phyloP scores from a whole-genome alignment of 2,888 invertebrate species.

The Azorinus chamasolen region DNA sequence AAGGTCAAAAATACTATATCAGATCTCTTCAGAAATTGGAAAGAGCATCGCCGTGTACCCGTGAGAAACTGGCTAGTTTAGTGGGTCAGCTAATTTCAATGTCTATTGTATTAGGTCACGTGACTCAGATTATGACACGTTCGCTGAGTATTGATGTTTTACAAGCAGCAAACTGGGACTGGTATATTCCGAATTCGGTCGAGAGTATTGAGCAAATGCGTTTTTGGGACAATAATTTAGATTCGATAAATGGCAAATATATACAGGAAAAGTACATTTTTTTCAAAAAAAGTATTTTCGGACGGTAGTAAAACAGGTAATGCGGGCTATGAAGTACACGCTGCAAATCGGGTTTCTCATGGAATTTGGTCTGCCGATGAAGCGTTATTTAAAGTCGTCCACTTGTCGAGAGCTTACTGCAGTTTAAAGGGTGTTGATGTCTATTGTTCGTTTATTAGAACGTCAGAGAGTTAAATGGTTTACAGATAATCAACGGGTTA shows the following conservation, averaged over 20 bases:
- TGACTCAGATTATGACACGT: conserved; percentile 24
- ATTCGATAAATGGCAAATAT: neutral
- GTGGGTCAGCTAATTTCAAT: conserved; percentile 63
- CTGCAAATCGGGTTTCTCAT: too few relatives aligned
- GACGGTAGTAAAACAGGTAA: conserved; percentile 26
- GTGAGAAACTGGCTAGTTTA: conserved; percentile 47
- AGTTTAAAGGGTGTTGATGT: neutral
- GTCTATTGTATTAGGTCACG: conserved; percentile 52
- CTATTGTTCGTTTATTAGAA: too few relatives aligned
- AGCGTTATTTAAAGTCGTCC: neutral
- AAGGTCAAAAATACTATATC: too few relatives aligned
- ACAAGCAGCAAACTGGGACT: too few relatives aligned
- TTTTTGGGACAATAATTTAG: too few relatives aligned
- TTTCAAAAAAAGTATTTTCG: conserved; percentile 21
- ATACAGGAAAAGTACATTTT: neutral
- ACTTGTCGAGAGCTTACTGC: too few relatives aligned
- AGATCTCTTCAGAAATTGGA: too few relatives aligned
- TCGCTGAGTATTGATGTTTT: neutral
- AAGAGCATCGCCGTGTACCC: too few relatives aligned
- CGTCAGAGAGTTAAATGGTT: too few relatives aligned
- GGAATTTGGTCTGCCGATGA: conserved; percentile 9
- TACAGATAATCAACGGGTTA: conserved; percentile 25
- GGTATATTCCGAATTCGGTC: too few relatives aligned
- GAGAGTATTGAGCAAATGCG: too few relatives aligned
- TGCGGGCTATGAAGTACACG: conserved; percentile 32